Percentiles rank a stretch among this genome's conserved stretches.
These are phyloP conservation scores for Axea sp. DNA, from an alignment of 2,888 invertebrate genomes.

Conservation along the genomic window DNA sequence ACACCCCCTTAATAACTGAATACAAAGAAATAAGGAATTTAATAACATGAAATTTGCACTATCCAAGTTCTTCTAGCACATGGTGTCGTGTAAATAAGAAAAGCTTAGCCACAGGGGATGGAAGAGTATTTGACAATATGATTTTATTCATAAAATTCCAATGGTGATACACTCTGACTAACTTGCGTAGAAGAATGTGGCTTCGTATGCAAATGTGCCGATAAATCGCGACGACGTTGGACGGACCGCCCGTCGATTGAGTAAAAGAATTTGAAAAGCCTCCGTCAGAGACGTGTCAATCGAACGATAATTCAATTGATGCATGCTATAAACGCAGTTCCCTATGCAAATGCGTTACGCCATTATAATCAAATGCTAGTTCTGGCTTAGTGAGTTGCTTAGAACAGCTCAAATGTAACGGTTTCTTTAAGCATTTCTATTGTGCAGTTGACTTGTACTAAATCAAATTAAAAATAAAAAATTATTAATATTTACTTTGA, in stretches of 20 bases:
- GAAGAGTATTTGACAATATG: constrained; percentile 43
- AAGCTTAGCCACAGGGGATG: constrained; percentile 57
- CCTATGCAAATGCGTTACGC: constrained; percentile 75
- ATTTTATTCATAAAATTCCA: constrained; percentile 57
- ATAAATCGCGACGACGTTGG: constrained; percentile 64
- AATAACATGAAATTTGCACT: constrained; percentile 22
- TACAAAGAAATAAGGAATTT: no score
- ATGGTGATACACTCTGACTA: constrained; percentile 59
- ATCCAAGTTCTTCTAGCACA: constrained; percentile 31
- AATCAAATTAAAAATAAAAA: constrained; percentile 25
- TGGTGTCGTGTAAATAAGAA: constrained; percentile 35
- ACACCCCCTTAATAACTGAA: no score
- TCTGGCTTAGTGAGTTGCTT: constrained; percentile 48
- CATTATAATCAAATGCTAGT: constrained; percentile 65
- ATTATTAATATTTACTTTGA: no score
- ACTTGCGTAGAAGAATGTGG: constrained; percentile 59
- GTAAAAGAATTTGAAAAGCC: constrained; percentile 70
- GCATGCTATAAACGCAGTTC: constrained; percentile 70
- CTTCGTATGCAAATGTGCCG: constrained; percentile 73
- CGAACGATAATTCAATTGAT: constrained; percentile 75
- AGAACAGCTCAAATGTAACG: constrained; percentile 64
- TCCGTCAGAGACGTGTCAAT: constrained; percentile 73
- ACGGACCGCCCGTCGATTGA: constrained; percentile 65
- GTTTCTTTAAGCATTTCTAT: constrained; percentile 59
- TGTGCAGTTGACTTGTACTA: constrained; percentile 22